phyloP scores from a whole-genome alignment of 37 sponge, comb jelly and placozoan genomes.

The Oscarella lobularis region DNA sequence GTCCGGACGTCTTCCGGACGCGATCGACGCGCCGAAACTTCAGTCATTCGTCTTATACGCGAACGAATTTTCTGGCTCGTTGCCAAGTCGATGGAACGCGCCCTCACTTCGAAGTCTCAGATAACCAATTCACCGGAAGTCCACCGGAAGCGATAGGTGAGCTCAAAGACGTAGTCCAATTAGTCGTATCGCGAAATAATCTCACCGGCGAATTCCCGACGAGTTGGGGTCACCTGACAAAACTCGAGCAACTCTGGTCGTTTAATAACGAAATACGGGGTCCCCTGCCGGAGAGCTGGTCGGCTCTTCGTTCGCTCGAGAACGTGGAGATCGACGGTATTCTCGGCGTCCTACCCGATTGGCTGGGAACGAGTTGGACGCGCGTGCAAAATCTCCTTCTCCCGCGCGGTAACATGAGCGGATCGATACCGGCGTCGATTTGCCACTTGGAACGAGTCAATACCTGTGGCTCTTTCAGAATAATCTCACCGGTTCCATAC shows the following conservation, averaged over 20 bases:
- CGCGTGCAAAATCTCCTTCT: slow-evolving; percentile 23
- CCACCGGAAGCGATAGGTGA: neutral
- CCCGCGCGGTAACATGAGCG: slow-evolving; percentile 35
- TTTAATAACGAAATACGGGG: slow-evolving; percentile 33
- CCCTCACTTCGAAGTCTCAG: slow-evolving; percentile 27
- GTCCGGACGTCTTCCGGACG: slow-evolving; percentile 19
- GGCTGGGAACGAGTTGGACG: slow-evolving; percentile 39
- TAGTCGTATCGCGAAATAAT: slow-evolving; percentile 40
- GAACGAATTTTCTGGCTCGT: slow-evolving; percentile 31
- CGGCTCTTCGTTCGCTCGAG: neutral
- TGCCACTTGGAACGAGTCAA: slow-evolving; percentile 27
- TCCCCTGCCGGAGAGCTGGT: slow-evolving; percentile 33
- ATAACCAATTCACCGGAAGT: neutral
- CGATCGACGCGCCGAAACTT: slow-evolving; percentile 27
- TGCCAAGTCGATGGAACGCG: slow-evolving; percentile 32
- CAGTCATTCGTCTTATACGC: slow-evolving; percentile 16
- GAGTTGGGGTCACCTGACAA: slow-evolving; percentile 18
- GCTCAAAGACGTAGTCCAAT: neutral
- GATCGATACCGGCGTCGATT: slow-evolving; percentile 26
- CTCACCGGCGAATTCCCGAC: slow-evolving; percentile 43
- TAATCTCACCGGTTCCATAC: slow-evolving; percentile 25
- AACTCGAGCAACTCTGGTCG: slow-evolving; percentile 35
- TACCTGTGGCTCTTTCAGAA: slow-evolving; percentile 50
- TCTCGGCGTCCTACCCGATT: slow-evolving; percentile 35
- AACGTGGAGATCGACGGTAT: slow-evolving; percentile 25